Percentiles rank a stretch among this genome's conserved stretches.
Evolutionary conservation across 2,888 invertebrate species (phyloP).

Genomic region (Drosophila picticornis): DNA sequence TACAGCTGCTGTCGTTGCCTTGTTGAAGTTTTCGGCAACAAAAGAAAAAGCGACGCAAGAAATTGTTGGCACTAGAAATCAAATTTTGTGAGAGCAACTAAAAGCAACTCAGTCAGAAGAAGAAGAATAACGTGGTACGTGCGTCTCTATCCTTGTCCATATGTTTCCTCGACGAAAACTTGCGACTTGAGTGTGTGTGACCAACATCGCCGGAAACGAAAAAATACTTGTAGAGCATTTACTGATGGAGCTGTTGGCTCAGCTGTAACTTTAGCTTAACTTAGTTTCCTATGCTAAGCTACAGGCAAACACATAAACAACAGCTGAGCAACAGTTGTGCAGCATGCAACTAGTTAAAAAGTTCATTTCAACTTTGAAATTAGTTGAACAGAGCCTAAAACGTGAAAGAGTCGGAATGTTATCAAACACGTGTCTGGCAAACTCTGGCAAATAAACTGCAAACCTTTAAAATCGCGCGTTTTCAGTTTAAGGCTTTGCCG

Average conservation of each 20-base stretch:
- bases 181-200: constrained; percentile 26
- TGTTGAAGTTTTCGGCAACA: constrained; percentile 15
- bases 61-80: constrained; percentile 47
- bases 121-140: constrained; percentile 29
- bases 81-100: constrained; percentile 39
- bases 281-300: constrained; percentile 10
- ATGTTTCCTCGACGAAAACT: constrained; percentile 30
- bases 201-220: constrained; percentile 8
- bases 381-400: constrained; percentile 13
- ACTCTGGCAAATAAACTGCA: background rate
- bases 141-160: constrained; percentile 7
- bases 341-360: constrained; percentile 37
- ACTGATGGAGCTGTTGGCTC: constrained; percentile 1
- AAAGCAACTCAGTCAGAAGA: background rate
- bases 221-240: constrained; percentile 22
- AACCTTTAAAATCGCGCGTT: constrained; percentile 12
- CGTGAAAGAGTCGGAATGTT: constrained; percentile 1
- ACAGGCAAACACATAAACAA: constrained; percentile 20
- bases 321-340: constrained; percentile 47
- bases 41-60: constrained; percentile 3
- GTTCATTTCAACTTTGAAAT: constrained; percentile 52
- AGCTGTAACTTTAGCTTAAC: constrained; percentile 6
- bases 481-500: constrained; percentile 16
- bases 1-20: constrained; percentile 6
- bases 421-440: background rate